Base-by-base conservation (phyloP, 2,797 vertebrate genomes). In the Nyctibius grandis region DNA sequence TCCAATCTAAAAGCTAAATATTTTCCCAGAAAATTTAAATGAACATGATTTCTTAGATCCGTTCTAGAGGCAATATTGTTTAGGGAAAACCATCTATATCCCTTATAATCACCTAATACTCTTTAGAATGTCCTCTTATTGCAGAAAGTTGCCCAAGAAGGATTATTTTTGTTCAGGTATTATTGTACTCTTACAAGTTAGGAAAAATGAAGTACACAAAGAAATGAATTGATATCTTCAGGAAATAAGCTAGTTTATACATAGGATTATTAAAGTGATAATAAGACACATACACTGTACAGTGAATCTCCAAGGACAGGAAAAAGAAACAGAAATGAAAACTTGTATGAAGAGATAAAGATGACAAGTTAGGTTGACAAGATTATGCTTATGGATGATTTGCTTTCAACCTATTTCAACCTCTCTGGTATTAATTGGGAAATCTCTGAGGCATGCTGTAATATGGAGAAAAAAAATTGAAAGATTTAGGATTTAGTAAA, bases 291-390 rank as follows among this genome's bases (percentile, higher is more conserved):
- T 48, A n/a, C 26, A 78, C 17, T 3, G 1, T 68, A 75, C 21
- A 54, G 51, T 60, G 26, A 67, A 59, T 38, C 42, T 65, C 51
- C 23, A 64, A 74, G 38, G 38, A 82, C 44, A 80, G 28, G 13
- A 70, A 54, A 93, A n/a, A 78, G 15, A 95, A 88, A 68, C 2
- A 4, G 26, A 94, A 93, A 93, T 78, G 86, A 92, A 91, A 79
- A 59, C 29, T 15, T 75, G 15, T 74, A 38, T 44, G 68, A 87
- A 79, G 63, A 90, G 34, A 61, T 40, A 68, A 90, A 34, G 74
- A 88, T 21, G 8, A 29, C 13, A 92, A 80, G 12, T 67, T 54
- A 89, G 6, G 22, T 81, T 93, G 87, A 74, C 31, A 91, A 45
- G 53, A 53, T 19, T 88, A 9, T 97, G 23, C 21, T 70, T 91